Evolutionary conservation across 2,888 invertebrate genomes (phyloP), one percentile per base, ranked within the genome.

Genomic region (Caenorhabditis wallacei): DNA sequence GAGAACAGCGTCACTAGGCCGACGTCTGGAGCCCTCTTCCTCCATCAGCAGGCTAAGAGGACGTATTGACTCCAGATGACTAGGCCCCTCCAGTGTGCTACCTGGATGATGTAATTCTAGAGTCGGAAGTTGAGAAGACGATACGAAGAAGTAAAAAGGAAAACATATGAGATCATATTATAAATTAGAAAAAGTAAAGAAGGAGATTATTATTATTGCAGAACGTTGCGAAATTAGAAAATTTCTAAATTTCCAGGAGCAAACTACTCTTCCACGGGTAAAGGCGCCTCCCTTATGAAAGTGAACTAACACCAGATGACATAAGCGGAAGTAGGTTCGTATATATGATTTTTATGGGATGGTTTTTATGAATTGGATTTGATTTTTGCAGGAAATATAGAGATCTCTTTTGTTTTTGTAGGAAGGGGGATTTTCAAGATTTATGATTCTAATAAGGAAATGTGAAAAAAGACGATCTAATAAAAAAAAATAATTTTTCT

Each of bases 1-100:
- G 5, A 84, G 79, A 16, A 86, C 88, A 40, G 88, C 88, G 71
- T 88, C 88, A 26, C 86, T 82, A 20, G 88, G 88, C 69, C 81
- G 84, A 56, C 68, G 78, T 63, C 74, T 63, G 56, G 83, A 72
- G 51, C 46, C 59, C 57, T 59, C 78, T 75, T 84, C 86, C 79
- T 83, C 81, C 86, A 84, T 84, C 35, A 61, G 10, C 61, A 78
- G 48, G 63, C 78, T 78, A 61, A 78, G 78, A 78, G 78, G 78
- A 78, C 78, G 78, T 68, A 72, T 40, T 43, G 68, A 56, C 76
- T 75, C 69, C 80, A 72, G 69, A 78, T 70, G 71, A 75, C 70
- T 59, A 71, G 81, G 74, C 68, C 71, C 72, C 78, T 78, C 78
- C 78, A 78, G 78, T 63, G 78, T 78, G 75, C 68, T 75, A 69